Evolutionary conservation across 2,113 vertebrate species (phyloP).

Genomic region (Salvator merianae): DNA sequence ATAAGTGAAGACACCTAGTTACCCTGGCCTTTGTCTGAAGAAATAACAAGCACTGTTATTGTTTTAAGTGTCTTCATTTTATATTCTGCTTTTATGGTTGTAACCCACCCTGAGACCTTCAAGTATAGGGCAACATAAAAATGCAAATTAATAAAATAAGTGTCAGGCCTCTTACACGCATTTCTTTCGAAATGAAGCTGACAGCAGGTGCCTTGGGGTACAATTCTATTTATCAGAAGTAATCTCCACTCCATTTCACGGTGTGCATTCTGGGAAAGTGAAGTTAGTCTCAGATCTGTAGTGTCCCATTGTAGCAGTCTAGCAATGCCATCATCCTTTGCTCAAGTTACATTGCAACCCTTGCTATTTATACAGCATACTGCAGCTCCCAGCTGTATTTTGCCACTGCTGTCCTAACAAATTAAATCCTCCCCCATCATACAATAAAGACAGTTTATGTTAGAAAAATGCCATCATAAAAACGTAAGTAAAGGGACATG

Average conservation of each 20-base stretch:
- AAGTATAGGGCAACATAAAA: no score
- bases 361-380: background rate
- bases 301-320: background rate
- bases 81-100: no score
- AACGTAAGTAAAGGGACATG: background rate
- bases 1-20: no score
- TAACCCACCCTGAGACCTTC: no score
- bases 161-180: background rate
- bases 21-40: no score
- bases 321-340: slow-evolving; percentile 9
- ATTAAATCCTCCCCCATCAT: slow-evolving; percentile 14
- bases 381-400: background rate
- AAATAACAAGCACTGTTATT: no score
- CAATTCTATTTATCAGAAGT: no score
- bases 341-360: background rate
- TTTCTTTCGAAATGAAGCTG: background rate
- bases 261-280: no score
- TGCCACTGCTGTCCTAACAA: slow-evolving; percentile 18
- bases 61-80: no score
- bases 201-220: slow-evolving; percentile 6
- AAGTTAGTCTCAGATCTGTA: no score
- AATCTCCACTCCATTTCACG: no score
- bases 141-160: background rate
- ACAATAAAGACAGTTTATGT: slow-evolving; percentile 7
- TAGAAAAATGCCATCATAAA: slow-evolving; percentile 17